Percentiles rank a stretch among this genome's conserved stretches.
These are phyloP conservation scores for Drosophila pseudotakahashii DNA, from an alignment of 2,888 invertebrate species.

Conservation along the genomic window DNA sequence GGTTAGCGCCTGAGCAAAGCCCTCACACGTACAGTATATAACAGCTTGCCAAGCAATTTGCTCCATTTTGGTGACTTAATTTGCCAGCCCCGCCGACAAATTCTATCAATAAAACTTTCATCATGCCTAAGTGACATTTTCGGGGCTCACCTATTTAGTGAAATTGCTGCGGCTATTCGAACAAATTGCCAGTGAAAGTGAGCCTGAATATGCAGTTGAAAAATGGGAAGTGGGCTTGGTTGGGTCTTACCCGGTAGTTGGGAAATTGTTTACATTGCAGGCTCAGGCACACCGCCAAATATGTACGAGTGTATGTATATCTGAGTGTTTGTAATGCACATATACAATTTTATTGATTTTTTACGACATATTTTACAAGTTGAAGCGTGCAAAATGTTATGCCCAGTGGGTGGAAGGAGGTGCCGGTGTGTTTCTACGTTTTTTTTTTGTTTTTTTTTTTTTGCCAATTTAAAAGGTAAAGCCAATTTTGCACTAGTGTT, in stretches of 20 bases:
- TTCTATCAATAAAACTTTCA: slow-evolving; percentile 69
- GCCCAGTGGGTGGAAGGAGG: slow-evolving; percentile 4
- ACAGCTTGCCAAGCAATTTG: slow-evolving; percentile 46
- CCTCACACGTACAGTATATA: slow-evolving; percentile 4
- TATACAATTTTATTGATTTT: slow-evolving; percentile 68
- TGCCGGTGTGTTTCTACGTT: slow-evolving; percentile 7
- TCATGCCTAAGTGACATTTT: slow-evolving; percentile 54
- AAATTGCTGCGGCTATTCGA: slow-evolving; percentile 65
- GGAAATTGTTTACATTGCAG: slow-evolving; percentile 50
- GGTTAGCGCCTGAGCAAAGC: slow-evolving; percentile 1
- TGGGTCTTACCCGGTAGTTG: slow-evolving; percentile 11
- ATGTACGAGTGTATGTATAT: slow-evolving; percentile 2
- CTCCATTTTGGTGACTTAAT: slow-evolving; percentile 61
- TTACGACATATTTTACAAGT: slow-evolving; percentile 64
- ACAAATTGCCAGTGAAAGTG: slow-evolving; percentile 69
- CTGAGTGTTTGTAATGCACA: slow-evolving; percentile 46
- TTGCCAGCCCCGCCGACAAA: slow-evolving; percentile 38
- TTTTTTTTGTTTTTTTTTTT: slow-evolving; percentile 34
- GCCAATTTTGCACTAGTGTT: slow-evolving; percentile 4
- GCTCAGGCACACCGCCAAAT: slow-evolving; percentile 23
- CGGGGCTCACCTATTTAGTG: slow-evolving; percentile 36
- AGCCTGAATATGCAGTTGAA: slow-evolving; percentile 32
- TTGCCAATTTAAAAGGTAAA: slow-evolving; percentile 51
- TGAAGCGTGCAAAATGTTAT: slow-evolving; percentile 45
- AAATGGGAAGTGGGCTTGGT: neutral